phyloP scores from a whole-genome alignment of 1,140 invertebrate genomes.

The Conus betulinus region DNA sequence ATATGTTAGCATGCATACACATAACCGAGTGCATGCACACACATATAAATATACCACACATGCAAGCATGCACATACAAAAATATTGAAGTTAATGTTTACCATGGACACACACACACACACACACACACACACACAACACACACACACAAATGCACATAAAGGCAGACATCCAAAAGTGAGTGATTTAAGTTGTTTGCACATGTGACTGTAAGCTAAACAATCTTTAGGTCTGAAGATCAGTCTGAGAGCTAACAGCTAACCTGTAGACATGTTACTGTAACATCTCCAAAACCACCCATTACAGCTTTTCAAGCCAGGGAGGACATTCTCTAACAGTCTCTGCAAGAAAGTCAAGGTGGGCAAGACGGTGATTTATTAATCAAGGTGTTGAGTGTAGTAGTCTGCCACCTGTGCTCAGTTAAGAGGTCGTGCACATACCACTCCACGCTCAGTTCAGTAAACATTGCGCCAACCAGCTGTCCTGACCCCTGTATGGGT shows the following conservation, averaged over 20 bases:
- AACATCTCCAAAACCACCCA: too few relatives aligned
- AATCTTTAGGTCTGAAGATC: neutral
- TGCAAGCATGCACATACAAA: neutral
- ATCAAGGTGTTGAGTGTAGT: too few relatives aligned
- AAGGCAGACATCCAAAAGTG: neutral
- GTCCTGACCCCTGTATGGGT: too few relatives aligned
- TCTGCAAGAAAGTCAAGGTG: neutral
- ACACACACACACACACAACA: neutral
- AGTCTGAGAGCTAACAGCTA: neutral
- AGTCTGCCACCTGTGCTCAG: too few relatives aligned
- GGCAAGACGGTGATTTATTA: neutral
- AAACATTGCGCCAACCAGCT: too few relatives aligned
- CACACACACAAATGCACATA: neutral
- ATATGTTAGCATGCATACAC: constrained; percentile 6
- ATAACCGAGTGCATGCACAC: neutral
- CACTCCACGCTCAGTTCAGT: too few relatives aligned
- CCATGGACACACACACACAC: neutral
- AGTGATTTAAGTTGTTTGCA: neutral
- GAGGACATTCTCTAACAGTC: neutral
- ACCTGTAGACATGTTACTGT: neutral
- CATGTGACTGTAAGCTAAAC: neutral
- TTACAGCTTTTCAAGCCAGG: too few relatives aligned
- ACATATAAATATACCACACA: neutral
- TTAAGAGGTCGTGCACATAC: too few relatives aligned
- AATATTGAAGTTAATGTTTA: neutral